These are phyloP conservation scores for Caradrina kadenii DNA, from an alignment of 2,888 invertebrate species.

Conservation along the genomic window DNA sequence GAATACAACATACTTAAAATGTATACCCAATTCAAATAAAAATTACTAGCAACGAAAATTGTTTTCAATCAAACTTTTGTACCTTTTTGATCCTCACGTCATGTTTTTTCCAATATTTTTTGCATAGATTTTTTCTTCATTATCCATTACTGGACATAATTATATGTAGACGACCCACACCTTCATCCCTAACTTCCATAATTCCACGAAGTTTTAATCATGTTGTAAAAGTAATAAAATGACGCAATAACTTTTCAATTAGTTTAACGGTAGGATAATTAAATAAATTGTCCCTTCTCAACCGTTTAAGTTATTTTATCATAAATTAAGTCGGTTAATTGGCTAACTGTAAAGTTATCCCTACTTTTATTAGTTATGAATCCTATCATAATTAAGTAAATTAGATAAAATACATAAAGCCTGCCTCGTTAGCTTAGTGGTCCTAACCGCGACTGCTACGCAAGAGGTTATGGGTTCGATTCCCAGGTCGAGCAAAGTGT, in stretches of 20 bases:
- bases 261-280: slow-evolving; percentile 19
- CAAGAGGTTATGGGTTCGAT: too few species aligned
- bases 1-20: too few species aligned
- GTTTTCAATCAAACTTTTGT: neutral
- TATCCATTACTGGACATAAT: neutral
- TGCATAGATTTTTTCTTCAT: too few species aligned
- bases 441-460: too few species aligned
- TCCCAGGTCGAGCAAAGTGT: too few species aligned
- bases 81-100: neutral
- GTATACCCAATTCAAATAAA: neutral
- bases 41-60: neutral
- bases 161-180: neutral
- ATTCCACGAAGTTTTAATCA: slow-evolving; percentile 5
- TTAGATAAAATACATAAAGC: neutral
- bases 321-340: slow-evolving; percentile 16
- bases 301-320: slow-evolving; percentile 14
- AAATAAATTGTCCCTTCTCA: slow-evolving; percentile 16
- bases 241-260: slow-evolving; percentile 23
- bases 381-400: slow-evolving; percentile 2
- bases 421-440: too few species aligned
- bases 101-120: neutral
- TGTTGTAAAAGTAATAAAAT: slow-evolving; percentile 15
- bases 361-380: slow-evolving; percentile 14
- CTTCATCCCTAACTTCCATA: neutral
- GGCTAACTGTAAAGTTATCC: slow-evolving; percentile 18